phyloP scores from a whole-genome alignment of 2,113 vertebrate species.

The Entosphenus tridentatus region DNA sequence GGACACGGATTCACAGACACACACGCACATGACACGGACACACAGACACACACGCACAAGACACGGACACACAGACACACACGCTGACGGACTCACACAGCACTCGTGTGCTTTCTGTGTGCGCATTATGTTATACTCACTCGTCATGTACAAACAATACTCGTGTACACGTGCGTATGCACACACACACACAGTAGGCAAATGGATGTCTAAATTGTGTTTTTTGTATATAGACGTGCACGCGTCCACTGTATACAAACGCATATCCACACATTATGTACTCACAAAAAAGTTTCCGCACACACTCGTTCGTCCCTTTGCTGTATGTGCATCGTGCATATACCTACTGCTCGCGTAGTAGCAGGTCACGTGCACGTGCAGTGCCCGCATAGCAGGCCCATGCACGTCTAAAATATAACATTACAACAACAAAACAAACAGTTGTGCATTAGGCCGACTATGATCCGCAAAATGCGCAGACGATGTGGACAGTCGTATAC shows the following conservation, averaged over 20 bases:
- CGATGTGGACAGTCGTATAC: not conserved
- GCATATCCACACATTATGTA: not conserved
- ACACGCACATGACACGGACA: not conserved
- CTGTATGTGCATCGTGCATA: too few species aligned
- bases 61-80: not conserved
- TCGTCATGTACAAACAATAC: not conserved
- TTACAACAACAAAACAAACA: too few species aligned
- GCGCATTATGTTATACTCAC: not conserved
- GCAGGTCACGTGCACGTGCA: too few species aligned
- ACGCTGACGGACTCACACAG: not conserved
- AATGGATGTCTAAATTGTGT: not conserved
- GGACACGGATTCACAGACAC: too few species aligned
- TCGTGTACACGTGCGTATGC: not conserved
- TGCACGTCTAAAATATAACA: too few species aligned
- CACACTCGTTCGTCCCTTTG: not conserved
- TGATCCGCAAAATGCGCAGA: not conserved
- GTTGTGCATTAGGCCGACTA: too few species aligned
- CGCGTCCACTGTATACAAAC: not conserved
- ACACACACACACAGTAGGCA: conserved; percentile 1
- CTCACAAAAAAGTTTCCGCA: not conserved
- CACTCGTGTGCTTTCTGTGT: not conserved
- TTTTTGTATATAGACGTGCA: not conserved
- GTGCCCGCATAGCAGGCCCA: too few species aligned
- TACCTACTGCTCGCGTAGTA: too few species aligned
- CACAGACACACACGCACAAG: not conserved